Evolutionary conservation across 2,888 invertebrate genomes (phyloP).

Genomic region (Psylliodes chrysocephalus): DNA sequence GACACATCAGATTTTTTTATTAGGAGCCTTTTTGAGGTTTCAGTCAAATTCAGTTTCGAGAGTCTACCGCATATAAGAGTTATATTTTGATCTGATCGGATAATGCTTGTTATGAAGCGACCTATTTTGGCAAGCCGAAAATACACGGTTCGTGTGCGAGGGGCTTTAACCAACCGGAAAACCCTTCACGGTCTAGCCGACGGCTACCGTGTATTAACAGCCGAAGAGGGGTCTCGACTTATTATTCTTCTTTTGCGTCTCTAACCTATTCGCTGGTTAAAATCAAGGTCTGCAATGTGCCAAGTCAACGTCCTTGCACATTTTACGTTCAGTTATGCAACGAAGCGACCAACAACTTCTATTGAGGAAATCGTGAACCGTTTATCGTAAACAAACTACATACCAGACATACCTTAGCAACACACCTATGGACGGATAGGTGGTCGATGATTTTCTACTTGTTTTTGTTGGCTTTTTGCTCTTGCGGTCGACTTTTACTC

Average conservation of each 20-base stretch:
- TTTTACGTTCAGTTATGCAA: constrained; percentile 31
- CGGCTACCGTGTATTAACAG: background rate
- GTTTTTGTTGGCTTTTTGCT: no score
- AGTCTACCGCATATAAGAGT: no score
- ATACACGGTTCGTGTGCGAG: background rate
- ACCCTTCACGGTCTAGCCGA: constrained; percentile 5
- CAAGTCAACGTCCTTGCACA: constrained; percentile 31
- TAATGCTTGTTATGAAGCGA: no score
- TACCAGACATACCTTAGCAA: constrained; percentile 25
- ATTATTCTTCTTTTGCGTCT: constrained; percentile 7
- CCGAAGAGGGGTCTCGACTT: constrained; percentile 1
- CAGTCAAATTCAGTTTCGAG: no score
- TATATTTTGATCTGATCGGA: no score
- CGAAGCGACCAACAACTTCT: constrained; percentile 6
- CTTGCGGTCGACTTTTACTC: no score
- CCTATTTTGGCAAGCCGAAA: no score
- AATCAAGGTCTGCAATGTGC: constrained; percentile 19
- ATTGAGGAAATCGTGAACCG: constrained; percentile 16
- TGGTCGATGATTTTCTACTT: background rate
- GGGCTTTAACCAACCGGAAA: background rate
- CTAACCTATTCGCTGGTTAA: constrained; percentile 8
- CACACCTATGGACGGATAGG: background rate
- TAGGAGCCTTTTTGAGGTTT: no score
- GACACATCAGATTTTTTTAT: no score
- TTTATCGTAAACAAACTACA: constrained; percentile 22